Evolutionary conservation across 2,113 vertebrate genomes (phyloP), one percentile per base, ranked within the genome.

Genomic region (Alethe diademata): DNA sequence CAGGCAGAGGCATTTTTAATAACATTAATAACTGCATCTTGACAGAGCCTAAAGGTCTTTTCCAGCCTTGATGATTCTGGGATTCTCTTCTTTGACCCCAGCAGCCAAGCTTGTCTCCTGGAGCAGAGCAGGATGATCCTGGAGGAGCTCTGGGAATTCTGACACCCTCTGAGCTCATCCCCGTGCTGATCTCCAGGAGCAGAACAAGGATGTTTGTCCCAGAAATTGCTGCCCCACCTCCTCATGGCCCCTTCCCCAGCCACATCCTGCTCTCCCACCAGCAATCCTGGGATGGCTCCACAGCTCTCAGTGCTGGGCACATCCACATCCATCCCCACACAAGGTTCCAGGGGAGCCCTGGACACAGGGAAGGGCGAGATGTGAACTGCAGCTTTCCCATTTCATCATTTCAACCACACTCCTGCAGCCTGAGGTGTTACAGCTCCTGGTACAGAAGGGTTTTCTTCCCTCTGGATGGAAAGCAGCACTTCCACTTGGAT

Each of bases 291-390:
- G 45, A 3, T 51, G 50, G 61, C 43, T 58, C 20, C 71, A 6
- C 20, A 66, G 51, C 42, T 29, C 4, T 8, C 1, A 1, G 24
- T 5, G 35, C 12, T 66, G 19, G 70, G 61, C 43, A 43, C 43
- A 36, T 8, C 45, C 83, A 14, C 72, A 23, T 5, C 14, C 9
- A 12, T 14, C 45, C 83, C 61, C 58, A 6, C 58, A 12, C 9
- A 2, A 2, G 53, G 0, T 8, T n/a, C 53, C 22, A 12, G 7
- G 24, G 53, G 45, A 15, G 5, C 4, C 5, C 54, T 33, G 64
- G 17, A 4, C 24, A 1, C 8, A n/a, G 69, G 31, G 26, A 23
- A 50, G 22, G 70, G 45, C 16, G 36, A 25, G 72, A 50, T 17
- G 35, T 2, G 29, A 33, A 35, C 33, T 48, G 14, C 36, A 43